Conservation (phyloP, 1,140 invertebrate species). For the Trypoxylus dichotomus region DNA sequence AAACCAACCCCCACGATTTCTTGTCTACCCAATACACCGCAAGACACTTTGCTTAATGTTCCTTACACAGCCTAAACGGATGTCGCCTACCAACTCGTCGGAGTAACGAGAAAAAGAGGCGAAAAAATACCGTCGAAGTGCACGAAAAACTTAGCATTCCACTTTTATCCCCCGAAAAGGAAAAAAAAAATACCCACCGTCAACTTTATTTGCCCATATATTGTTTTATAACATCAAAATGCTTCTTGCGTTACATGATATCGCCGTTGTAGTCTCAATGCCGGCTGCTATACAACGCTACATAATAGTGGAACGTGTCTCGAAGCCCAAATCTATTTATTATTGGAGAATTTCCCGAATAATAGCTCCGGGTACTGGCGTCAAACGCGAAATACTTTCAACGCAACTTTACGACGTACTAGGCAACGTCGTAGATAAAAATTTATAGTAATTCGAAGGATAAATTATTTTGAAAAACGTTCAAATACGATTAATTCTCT, state of each 20-base stretch:
- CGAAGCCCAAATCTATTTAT: background rate
- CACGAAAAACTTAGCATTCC: background rate
- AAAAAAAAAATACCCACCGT: background rate
- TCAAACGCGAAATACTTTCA: too few species aligned
- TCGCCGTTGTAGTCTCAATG: background rate
- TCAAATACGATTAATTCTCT: too few species aligned
- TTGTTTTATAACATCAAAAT: constrained; percentile 24
- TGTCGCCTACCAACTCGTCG: background rate
- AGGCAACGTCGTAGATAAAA: too few species aligned
- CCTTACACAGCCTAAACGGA: background rate
- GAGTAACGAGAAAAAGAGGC: background rate
- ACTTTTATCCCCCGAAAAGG: background rate
- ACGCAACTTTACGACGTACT: too few species aligned
- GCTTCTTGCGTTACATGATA: constrained; percentile 11
- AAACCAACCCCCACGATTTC: background rate
- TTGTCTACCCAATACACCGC: background rate
- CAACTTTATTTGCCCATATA: constrained; percentile 9
- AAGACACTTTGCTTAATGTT: background rate
- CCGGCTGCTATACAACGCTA: background rate
- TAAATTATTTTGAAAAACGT: too few species aligned
- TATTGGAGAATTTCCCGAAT: constrained; percentile 1
- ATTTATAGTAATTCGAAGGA: too few species aligned
- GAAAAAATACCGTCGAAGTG: background rate
- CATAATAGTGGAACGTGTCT: constrained; percentile 5
- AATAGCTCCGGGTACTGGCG: background rate